Percentiles rank a stretch among this genome's conserved stretches.
phyloP scores from a whole-genome alignment of 2,113 vertebrate species.

The Irena cyanogastra region DNA sequence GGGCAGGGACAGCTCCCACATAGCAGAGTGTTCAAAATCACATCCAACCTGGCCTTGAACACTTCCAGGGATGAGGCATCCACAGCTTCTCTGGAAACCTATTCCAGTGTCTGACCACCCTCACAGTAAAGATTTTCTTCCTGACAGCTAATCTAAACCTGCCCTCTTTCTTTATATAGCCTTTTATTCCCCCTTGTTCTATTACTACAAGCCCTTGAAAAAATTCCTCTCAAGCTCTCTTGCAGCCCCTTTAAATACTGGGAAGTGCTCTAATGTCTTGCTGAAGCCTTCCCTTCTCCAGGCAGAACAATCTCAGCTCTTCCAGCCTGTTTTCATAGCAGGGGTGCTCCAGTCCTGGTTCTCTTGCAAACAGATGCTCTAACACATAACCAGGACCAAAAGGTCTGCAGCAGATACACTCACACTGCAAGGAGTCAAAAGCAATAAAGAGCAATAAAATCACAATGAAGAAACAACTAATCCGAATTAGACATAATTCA shows the following conservation, averaged over 20 bases:
- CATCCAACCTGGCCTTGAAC: not conserved
- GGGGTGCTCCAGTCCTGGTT: not conserved
- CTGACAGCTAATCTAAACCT: not conserved
- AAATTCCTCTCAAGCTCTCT: not conserved
- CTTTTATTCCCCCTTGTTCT: not conserved
- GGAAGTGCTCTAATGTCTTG: not conserved
- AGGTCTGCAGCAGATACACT: not conserved
- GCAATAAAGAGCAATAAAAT: not conserved
- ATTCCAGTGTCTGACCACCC: not conserved
- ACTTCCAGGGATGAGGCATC: not conserved
- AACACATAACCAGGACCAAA: not conserved
- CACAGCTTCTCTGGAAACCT: not conserved
- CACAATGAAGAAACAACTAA: not conserved
- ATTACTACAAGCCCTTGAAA: not conserved
- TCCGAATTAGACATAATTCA: not conserved
- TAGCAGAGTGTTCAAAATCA: not conserved
- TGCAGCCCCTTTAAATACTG: not conserved
- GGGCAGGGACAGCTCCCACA: not conserved
- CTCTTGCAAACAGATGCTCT: not conserved
- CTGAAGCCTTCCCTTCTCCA: not conserved
- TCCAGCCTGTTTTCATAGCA: not conserved
- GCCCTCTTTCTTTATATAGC: not conserved
- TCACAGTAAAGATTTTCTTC: not conserved
- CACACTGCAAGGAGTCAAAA: not conserved
- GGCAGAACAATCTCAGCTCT: not conserved